Evolutionary conservation across 2,888 invertebrate genomes (phyloP).

Genomic region (Aphidius colemani): DNA sequence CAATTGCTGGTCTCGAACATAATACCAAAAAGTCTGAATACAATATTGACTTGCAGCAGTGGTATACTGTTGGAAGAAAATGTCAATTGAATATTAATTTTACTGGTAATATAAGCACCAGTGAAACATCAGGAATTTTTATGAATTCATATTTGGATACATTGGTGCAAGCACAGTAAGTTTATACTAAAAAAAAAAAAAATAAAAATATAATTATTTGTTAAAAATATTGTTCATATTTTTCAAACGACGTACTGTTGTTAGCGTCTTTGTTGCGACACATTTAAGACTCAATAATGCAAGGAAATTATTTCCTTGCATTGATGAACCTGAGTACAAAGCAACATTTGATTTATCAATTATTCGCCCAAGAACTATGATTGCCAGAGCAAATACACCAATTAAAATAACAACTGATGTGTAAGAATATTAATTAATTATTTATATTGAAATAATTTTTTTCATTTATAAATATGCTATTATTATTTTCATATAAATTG

Average conservation of each 20-base stretch:
- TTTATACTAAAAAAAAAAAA: conserved; percentile 4
- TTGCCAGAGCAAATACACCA: conserved; percentile 68
- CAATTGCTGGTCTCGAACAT: conserved; percentile 17
- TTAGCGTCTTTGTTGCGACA: conserved; percentile 69
- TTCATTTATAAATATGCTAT: not conserved
- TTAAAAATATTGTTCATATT: conserved; percentile 1
- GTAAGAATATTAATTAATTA: conserved; percentile 61
- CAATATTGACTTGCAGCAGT: conserved; percentile 66
- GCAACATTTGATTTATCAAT: conserved; percentile 71
- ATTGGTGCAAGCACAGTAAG: conserved; percentile 60
- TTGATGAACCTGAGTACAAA: conserved; percentile 79
- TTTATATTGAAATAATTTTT: not conserved
- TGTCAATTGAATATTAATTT: conserved; percentile 71
- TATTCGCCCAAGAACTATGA: conserved; percentile 66
- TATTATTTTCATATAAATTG: not conserved
- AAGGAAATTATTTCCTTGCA: conserved; percentile 78
- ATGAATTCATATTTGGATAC: conserved; percentile 67
- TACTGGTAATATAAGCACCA: conserved; percentile 69
- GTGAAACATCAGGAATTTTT: conserved; percentile 72
- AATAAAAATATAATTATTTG: conserved; percentile 2
- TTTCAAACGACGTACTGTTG: conserved; percentile 31
- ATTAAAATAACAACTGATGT: conserved; percentile 65
- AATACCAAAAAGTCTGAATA: conserved; percentile 65
- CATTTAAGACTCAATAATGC: conserved; percentile 76
- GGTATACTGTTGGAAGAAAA: conserved; percentile 53